These are phyloP conservation scores for Piprites chloris DNA, from an alignment of 2,113 vertebrate genomes.

Conservation along the genomic window DNA sequence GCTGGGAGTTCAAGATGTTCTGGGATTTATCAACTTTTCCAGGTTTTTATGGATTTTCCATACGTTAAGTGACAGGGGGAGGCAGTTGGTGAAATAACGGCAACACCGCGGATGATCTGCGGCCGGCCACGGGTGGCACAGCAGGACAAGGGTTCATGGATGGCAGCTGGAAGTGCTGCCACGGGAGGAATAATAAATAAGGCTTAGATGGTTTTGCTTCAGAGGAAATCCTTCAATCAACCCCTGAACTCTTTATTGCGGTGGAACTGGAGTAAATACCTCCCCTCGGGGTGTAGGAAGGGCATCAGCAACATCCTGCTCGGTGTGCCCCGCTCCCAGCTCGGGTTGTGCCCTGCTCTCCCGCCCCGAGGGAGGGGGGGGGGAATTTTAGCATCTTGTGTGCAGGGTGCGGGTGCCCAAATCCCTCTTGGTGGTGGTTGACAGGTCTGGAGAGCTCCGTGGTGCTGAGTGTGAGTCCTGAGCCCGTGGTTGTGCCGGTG, in stretches of 20 bases:
- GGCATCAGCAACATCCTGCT: background rate
- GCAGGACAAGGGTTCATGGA: background rate
- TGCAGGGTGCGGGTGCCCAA: background rate
- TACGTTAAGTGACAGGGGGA: background rate
- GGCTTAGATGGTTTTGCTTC: background rate
- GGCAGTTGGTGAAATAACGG: background rate
- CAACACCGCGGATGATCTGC: background rate
- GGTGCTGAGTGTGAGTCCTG: background rate
- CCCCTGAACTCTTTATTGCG: background rate
- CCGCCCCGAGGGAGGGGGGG: rapidly evolving
- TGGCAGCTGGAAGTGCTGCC: background rate
- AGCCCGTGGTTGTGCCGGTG: rapidly evolving
- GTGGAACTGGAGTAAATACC: background rate
- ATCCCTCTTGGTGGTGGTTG: background rate
- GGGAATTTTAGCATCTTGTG: background rate
- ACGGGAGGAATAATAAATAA: background rate
- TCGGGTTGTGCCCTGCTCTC: background rate
- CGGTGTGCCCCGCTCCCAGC: rapidly evolving
- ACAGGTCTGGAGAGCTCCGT: rapidly evolving
- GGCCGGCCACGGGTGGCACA: background rate
- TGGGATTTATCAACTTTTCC: conserved; percentile 52
- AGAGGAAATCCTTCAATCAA: background rate
- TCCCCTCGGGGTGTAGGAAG: background rate
- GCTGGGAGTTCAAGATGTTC: background rate
- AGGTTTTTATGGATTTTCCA: conserved; percentile 40